Conservation (phyloP, 2,888 invertebrate species). For the Auanema sp. region DNA sequence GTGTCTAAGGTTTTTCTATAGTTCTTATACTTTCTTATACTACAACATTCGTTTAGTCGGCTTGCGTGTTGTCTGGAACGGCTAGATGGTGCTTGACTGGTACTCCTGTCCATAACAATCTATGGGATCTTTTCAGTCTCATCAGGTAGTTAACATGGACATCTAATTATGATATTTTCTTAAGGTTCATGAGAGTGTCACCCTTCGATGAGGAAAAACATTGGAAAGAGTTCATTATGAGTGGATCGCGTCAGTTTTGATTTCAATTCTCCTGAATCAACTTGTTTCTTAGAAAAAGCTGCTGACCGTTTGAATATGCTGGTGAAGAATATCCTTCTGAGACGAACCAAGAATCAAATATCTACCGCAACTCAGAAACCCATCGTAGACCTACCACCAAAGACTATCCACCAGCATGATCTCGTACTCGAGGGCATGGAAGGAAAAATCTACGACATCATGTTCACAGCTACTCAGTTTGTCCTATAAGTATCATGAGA, state of each 20-base stretch:
- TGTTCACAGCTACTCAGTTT: conserved; percentile 54
- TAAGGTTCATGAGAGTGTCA: conserved; percentile 78
- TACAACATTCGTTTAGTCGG: conserved; percentile 67
- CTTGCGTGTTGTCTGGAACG: conserved; percentile 72
- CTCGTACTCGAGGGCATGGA: conserved; percentile 62
- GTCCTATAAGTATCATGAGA: background rate
- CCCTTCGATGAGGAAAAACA: conserved; percentile 87
- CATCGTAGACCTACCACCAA: conserved; percentile 60
- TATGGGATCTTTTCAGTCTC: conserved; percentile 72
- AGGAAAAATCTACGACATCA: conserved; percentile 59
- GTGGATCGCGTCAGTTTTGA: conserved; percentile 23
- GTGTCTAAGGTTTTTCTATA: conserved; percentile 23
- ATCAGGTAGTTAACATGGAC: conserved; percentile 59
- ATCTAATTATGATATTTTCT: conserved; percentile 3
- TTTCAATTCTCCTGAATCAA: background rate
- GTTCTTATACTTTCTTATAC: background rate
- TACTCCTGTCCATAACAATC: conserved; percentile 88
- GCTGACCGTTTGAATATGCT: conserved; percentile 78
- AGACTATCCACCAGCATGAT: conserved; percentile 56
- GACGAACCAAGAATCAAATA: conserved; percentile 81
- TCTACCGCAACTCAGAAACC: conserved; percentile 63
- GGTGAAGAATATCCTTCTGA: conserved; percentile 81
- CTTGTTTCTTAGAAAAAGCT: conserved; percentile 26
- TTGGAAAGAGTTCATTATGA: conserved; percentile 89
- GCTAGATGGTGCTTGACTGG: conserved; percentile 86